Percentiles rank a stretch among this genome's conserved stretches.
Conservation (phyloP, 2,888 invertebrate species). For the Stramonita haemastoma region DNA sequence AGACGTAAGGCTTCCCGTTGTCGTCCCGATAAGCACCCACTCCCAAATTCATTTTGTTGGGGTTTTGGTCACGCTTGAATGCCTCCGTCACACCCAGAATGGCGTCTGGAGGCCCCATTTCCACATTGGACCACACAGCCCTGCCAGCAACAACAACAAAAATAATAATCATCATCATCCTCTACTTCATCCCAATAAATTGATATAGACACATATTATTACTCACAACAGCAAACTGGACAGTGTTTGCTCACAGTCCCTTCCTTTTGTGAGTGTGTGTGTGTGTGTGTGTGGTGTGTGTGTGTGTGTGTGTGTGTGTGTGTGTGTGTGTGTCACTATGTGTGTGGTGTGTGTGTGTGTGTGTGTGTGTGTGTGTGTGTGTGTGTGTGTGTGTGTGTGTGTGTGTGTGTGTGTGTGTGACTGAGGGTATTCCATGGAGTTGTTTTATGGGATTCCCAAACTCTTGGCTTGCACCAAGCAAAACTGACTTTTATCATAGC, state of each 20-base stretch:
- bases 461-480: no score
- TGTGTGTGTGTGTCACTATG: no score
- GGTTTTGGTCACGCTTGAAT: conserved; percentile 91
- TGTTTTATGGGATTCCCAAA: background rate
- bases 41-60: conserved; percentile 97
- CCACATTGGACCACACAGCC: conserved; percentile 83
- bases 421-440: no score
- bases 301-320: no score
- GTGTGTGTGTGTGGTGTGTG: no score
- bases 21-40: conserved; percentile 95
- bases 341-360: background rate
- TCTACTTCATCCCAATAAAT: no score
- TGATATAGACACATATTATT: no score
- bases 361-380: conserved; percentile 6
- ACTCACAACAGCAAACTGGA: no score
- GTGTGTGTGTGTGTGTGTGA: background rate
- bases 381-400: conserved; percentile 3
- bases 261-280: no score
- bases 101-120: conserved; percentile 98
- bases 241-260: no score
- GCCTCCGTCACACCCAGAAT: conserved; percentile 99
- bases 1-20: conserved; percentile 95
- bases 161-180: background rate
- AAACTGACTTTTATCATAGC: no score
- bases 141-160: conserved; percentile 24